Percentiles rank a stretch among this genome's conserved stretches.
Evolutionary conservation across 2,888 invertebrate species (phyloP).

Genomic region (Tenodera sinensis): DNA sequence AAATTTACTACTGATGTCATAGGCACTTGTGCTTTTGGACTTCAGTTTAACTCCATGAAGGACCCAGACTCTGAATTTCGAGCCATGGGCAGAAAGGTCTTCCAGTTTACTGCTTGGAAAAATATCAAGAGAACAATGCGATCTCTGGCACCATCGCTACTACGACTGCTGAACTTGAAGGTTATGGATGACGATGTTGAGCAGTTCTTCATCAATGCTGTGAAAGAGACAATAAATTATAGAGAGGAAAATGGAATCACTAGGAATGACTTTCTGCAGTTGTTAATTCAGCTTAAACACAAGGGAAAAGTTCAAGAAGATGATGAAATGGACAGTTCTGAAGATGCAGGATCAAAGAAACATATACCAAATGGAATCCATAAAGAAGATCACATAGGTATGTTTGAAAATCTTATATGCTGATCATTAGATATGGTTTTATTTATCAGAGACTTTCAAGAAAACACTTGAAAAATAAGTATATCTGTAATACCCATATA

Average conservation of each 20-base stretch:
- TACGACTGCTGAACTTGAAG: background rate
- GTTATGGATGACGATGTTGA: background rate
- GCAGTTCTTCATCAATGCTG: background rate
- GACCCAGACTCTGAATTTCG: conserved; percentile 3
- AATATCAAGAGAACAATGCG: background rate
- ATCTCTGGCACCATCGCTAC: background rate
- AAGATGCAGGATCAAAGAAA: background rate
- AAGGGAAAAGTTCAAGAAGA: background rate
- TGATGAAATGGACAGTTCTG: background rate
- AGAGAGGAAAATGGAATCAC: background rate
- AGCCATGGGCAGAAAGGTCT: background rate
- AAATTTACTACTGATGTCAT: conserved; percentile 9
- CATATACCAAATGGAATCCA: background rate
- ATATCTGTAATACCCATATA: no score
- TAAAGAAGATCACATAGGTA: background rate
- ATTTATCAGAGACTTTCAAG: no score
- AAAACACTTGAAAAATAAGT: no score
- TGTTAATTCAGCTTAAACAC: background rate
- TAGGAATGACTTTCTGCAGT: conserved; percentile 6
- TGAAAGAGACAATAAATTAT: background rate
- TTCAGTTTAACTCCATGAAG: conserved; percentile 1
- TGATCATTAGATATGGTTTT: background rate
- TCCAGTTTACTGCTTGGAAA: background rate
- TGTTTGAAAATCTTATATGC: background rate
- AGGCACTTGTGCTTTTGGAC: background rate